phyloP scores from a whole-genome alignment of 35 echinoderm and acorn worm species.

The Apostichopus parvimensis region DNA sequence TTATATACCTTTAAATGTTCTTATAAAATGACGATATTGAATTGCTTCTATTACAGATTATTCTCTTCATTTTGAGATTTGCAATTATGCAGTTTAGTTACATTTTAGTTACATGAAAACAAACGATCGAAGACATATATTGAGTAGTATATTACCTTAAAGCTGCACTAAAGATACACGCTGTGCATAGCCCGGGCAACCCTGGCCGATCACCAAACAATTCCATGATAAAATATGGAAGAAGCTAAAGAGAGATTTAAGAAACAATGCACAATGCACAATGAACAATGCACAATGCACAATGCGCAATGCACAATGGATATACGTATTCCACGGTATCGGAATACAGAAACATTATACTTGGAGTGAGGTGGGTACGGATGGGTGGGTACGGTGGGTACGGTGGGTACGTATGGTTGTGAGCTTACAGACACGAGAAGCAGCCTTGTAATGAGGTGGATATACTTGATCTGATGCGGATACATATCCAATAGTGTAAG shows the following conservation, averaged over 20 bases:
- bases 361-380: no score
- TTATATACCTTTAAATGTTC: no score
- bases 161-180: constrained; percentile 89
- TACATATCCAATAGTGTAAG: neutral
- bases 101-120: no score
- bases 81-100: no score
- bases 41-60: no score
- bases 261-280: neutral
- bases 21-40: no score
- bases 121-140: no score
- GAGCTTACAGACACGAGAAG: neutral
- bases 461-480: constrained; percentile 36
- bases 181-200: constrained; percentile 76
- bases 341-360: neutral
- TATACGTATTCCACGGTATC: constrained; percentile 79
- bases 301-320: neutral
- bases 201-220: constrained; percentile 79
- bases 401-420: no score
- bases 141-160: constrained; percentile 60
- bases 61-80: no score
- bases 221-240: constrained; percentile 94
- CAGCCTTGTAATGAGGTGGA: no score
- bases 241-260: constrained; percentile 42
- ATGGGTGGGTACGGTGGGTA: no score
- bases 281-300: no score